Evolutionary conservation across 2,113 vertebrate genomes (phyloP).

Genomic region (Clarias macrocephalus): DNA sequence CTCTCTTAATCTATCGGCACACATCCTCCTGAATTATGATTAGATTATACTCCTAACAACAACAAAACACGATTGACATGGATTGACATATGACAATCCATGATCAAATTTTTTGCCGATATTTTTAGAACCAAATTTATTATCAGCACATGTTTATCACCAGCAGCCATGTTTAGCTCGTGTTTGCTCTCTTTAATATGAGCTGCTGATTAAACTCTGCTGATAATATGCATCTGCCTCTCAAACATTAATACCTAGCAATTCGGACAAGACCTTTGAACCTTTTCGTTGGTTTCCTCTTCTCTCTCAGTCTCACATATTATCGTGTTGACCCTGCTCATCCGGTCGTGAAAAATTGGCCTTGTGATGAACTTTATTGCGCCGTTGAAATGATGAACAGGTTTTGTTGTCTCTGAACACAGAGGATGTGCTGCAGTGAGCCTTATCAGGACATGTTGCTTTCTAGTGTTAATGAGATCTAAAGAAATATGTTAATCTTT

Average conservation of each 20-base stretch:
- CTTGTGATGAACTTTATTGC: conserved; percentile 10
- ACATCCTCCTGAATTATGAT: not conserved
- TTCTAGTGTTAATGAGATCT: not conserved
- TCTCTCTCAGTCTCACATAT: not conserved
- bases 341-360: not conserved
- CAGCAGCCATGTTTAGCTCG: not conserved
- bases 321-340: conserved; percentile 34
- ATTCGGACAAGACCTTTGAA: conserved; percentile 26
- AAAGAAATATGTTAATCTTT: too few relatives aligned
- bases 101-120: not conserved
- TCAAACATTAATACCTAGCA: conserved; percentile 26
- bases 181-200: not conserved
- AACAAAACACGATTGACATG: not conserved
- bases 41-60: not conserved
- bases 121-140: not conserved
- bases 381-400: not conserved
- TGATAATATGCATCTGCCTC: not conserved
- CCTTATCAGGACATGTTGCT: not conserved
- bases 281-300: conserved; percentile 28
- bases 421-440: not conserved
- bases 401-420: not conserved
- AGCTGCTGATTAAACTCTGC: not conserved
- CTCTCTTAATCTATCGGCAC: not conserved
- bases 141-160: not conserved
- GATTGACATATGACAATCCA: not conserved